Conservation (phyloP, 2,113 vertebrate species). For the Leptodactylus fuscus region DNA sequence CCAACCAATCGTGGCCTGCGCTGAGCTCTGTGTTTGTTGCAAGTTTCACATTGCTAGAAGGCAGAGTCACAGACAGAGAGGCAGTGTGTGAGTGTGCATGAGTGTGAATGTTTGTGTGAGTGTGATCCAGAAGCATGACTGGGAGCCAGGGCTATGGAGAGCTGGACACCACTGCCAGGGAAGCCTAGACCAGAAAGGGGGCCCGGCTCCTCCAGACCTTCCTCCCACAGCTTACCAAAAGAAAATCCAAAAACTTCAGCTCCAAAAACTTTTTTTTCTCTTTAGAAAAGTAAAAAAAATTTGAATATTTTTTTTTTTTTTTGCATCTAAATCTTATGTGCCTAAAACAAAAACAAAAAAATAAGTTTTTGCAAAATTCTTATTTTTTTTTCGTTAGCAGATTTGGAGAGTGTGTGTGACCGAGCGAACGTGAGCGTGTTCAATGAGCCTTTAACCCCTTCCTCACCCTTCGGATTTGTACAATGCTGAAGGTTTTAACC, state of each 20-base stretch:
- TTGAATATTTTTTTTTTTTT: too few species aligned
- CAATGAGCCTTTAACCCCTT: slow-evolving; percentile 64
- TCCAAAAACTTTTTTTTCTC: slow-evolving; percentile 5
- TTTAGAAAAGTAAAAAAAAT: background rate
- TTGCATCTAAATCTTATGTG: background rate
- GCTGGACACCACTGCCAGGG: background rate
- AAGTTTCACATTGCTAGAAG: slow-evolving; percentile 63
- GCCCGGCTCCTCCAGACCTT: too few species aligned
- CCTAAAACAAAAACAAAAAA: background rate
- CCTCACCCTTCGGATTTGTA: slow-evolving; percentile 63
- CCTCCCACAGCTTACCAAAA: too few species aligned
- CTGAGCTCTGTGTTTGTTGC: slow-evolving; percentile 60
- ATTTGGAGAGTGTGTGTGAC: too few species aligned
- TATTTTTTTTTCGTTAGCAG: too few species aligned
- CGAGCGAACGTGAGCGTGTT: too few species aligned
- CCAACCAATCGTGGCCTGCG: slow-evolving; percentile 63
- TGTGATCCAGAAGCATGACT: too few species aligned
- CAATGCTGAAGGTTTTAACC: slow-evolving; percentile 87
- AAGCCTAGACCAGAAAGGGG: background rate
- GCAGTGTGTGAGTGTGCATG: slow-evolving; percentile 28
- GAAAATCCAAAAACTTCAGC: background rate
- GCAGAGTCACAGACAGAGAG: background rate
- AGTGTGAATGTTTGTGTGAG: slow-evolving; percentile 3
- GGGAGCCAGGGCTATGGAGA: background rate
- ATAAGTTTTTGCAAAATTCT: too few species aligned